Percentiles rank a stretch among this genome's conserved stretches.
These are phyloP conservation scores for Aspidiotus rigidus DNA, from an alignment of 2,888 invertebrate genomes.

Conservation along the genomic window DNA sequence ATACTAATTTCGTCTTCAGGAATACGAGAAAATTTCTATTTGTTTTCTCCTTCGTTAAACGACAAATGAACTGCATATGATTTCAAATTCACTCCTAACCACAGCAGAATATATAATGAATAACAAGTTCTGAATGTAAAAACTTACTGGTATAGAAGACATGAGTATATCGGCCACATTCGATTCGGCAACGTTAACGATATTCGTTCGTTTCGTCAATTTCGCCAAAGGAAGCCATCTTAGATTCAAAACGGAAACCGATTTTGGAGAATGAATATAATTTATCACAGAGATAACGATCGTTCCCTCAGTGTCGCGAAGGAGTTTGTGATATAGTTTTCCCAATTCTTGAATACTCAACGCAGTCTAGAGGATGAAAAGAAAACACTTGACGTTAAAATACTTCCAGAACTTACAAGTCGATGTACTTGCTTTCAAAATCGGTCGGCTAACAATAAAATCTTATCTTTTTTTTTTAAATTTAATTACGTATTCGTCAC, in stretches of 20 bases:
- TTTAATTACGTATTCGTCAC: no score
- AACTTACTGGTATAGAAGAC: slow-evolving; percentile 65
- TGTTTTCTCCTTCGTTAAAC: not conserved
- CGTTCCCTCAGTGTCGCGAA: slow-evolving; percentile 80
- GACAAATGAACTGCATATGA: not conserved
- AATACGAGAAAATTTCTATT: no score
- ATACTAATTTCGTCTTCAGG: no score
- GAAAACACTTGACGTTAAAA: not conserved
- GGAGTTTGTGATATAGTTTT: slow-evolving; percentile 82
- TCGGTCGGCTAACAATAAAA: not conserved
- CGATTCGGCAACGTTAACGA: slow-evolving; percentile 62
- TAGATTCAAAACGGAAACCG: slow-evolving; percentile 79
- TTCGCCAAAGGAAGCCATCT: slow-evolving; percentile 86
- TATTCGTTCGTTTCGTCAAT: slow-evolving; percentile 66
- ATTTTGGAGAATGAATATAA: slow-evolving; percentile 68
- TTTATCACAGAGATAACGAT: slow-evolving; percentile 83
- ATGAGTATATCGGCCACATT: slow-evolving; percentile 74
- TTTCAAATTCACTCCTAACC: no score
- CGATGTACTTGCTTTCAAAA: not conserved
- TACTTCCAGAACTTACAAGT: not conserved
- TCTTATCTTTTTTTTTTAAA: no score
- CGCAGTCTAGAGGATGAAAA: slow-evolving; percentile 55
- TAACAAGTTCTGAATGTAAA: not conserved
- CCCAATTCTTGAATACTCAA: slow-evolving; percentile 88
- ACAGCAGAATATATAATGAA: no score